phyloP scores from a whole-genome alignment of 92 coral and sea anemone genomes.

The Heliopora coerulea region DNA sequence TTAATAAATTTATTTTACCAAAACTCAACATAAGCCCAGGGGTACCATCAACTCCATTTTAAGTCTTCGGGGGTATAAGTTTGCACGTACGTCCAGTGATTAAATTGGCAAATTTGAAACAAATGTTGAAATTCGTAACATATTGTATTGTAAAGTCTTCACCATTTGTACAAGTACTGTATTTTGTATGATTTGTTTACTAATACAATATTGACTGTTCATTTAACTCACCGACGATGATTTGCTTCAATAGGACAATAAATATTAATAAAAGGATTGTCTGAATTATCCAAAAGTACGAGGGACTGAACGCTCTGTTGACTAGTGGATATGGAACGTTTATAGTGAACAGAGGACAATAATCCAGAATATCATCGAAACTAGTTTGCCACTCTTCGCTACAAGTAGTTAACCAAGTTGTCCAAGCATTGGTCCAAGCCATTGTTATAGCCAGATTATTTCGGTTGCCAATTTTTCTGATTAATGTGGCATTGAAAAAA shows the following conservation, averaged over 20 bases:
- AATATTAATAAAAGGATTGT: conserved; percentile 9
- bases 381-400: conserved; percentile 25
- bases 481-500: too few relatives aligned
- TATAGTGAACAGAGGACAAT: not conserved
- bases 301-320: not conserved
- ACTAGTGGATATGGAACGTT: conserved; percentile 9
- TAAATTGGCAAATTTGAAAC: too few relatives aligned
- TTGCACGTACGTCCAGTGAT: too few relatives aligned
- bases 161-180: too few relatives aligned
- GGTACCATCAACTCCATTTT: too few relatives aligned
- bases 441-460: not conserved
- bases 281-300: conserved; percentile 2
- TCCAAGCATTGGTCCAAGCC: conserved; percentile 23
- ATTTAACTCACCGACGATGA: conserved; percentile 10
- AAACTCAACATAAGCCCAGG: too few relatives aligned
- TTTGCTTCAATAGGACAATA: conserved; percentile 4
- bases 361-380: not conserved
- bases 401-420: conserved; percentile 16
- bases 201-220: not conserved
- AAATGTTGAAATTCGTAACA: too few relatives aligned
- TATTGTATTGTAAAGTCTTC: not conserved
- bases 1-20: too few relatives aligned
- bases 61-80: too few relatives aligned
- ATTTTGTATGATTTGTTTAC: not conserved
- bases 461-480: too few relatives aligned